Evolutionary conservation across 2,888 invertebrate genomes (phyloP), one percentile per base, ranked within the genome.

Genomic region (Eustalomyia histrio): DNA sequence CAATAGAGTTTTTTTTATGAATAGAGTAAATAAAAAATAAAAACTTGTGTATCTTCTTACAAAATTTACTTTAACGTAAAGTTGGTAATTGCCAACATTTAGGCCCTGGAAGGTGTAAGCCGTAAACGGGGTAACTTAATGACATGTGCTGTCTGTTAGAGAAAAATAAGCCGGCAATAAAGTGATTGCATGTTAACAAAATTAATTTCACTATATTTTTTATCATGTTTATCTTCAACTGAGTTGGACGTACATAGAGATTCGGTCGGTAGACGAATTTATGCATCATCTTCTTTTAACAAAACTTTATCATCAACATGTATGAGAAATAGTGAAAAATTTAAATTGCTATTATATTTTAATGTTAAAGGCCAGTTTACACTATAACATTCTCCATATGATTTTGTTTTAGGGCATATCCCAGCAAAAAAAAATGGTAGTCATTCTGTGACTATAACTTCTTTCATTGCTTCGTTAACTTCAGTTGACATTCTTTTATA

Each of bases 151-250:
- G 68, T 79, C 64, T 64, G 69, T 71, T 24, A 61, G 53, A 35
- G 50, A 17, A 9, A 52, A 43, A 57, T 73, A 74, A 71, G 60
- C 65, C 65, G 52, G 64, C 29, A 74, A 52, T 65, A 65, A 65
- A 65, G 61, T 71, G 43, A 79, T 79, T 55, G 74, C 79, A 71
- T 65, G 79, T 71, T 75, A 24, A n/a, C 3, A 47, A 61, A 75
- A 79, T 61, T 71, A 74, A 79, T 71, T 79, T 79, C 79, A 75
- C 69, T 75, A 71, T 55, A 71, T 79, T 60, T 79, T 61, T n/a
- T 63, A 58, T 65, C 58, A 68, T 29, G 61, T 75, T 53, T 67
- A 68, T 75, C 60, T 61, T 29, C 43, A 53, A 29, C 33, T 52
- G n/a, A 47, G 33, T 47, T 33, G 64, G 39, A 52, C 18, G 21